Evolutionary conservation across 2,888 invertebrate genomes (phyloP), one percentile per base, ranked within the genome.

Genomic region (Neoscelio sp.): DNA sequence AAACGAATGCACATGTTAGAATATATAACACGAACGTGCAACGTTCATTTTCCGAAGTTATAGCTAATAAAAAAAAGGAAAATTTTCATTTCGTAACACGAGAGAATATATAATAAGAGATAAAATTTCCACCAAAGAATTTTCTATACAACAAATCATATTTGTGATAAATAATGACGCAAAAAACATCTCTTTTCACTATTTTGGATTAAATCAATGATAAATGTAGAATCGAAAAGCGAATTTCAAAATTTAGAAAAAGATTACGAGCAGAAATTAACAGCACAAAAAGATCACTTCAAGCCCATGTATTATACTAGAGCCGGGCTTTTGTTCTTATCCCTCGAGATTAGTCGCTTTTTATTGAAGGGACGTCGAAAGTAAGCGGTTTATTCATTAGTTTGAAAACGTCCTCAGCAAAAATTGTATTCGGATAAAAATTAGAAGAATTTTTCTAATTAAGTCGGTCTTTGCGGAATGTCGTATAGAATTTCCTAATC

Each of bases 321-420:
- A 42, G 10, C 4, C 44, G 12, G 44, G 30, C 44, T 30, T 60
- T 60, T 60, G 42, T 60, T 60, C 58, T 60, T 40, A 30, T 30
- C 58, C 17, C 44, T 30, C 13, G 28, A 28, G 38, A 50, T 30
- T 50, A 50, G 30, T 30, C 50, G 33, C 50, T 50, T 50, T 50
- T 48, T 48, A 15, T 28, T 15, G 20, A 44, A 12, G 44, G 23
- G 12, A 23, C 18, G n/a, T 28, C 7, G 20, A 12, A 28, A 5
- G 40, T 20, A 52, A 52, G 52, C 35, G 35, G 52, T 35, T 52
- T 52, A 35, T 33, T 12, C 52, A 50, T 30, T 50, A 50, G 30
- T 52, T 35, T n/a, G 2, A 3, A 33, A 52, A 35, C 13, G 23
- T 23, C 7, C 18, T n/a, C 17, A 23, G 26, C 13, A 46, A 26